Evolutionary conservation across 1,140 invertebrate genomes (phyloP).

Genomic region (Charaxes varanes): DNA sequence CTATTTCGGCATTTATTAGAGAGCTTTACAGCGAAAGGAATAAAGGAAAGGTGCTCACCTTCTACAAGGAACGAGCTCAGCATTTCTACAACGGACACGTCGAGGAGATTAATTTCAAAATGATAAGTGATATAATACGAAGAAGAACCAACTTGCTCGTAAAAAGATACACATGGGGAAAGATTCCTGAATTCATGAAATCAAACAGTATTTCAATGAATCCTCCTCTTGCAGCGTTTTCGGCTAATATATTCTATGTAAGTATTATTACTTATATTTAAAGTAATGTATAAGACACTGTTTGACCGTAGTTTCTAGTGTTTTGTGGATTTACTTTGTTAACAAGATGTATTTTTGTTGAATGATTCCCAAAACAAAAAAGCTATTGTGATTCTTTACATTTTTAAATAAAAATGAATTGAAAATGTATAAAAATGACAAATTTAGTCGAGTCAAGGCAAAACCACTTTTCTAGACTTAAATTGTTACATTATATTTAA

Average conservation of each 20-base stretch:
- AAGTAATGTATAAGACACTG: too few species aligned
- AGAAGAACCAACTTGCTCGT: slow-evolving; percentile 85
- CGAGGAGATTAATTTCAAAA: slow-evolving; percentile 87
- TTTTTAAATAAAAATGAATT: too few species aligned
- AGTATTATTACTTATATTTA: slow-evolving; percentile 26
- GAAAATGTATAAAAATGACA: too few species aligned
- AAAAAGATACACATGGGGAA: slow-evolving; percentile 84
- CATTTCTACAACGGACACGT: slow-evolving; percentile 90
- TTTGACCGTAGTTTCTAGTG: too few species aligned
- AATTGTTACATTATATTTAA: too few species aligned
- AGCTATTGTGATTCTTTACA: too few species aligned
- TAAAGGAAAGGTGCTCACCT: slow-evolving; percentile 85
- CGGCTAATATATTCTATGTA: slow-evolving; percentile 86
- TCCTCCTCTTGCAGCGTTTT: slow-evolving; percentile 84
- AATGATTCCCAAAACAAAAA: too few species aligned
- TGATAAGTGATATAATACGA: slow-evolving; percentile 84
- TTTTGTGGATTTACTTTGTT: too few species aligned
- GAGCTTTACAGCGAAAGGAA: slow-evolving; percentile 85
- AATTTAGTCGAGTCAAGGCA: too few species aligned
- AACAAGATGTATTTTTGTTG: too few species aligned
- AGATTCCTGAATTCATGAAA: slow-evolving; percentile 84
- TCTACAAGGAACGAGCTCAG: slow-evolving; percentile 89
- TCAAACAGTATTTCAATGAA: slow-evolving; percentile 80
- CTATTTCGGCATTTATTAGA: slow-evolving; percentile 83
- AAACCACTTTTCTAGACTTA: too few species aligned